Conservation (phyloP, 2,113 vertebrate genomes). For the Corydoras sp. region DNA sequence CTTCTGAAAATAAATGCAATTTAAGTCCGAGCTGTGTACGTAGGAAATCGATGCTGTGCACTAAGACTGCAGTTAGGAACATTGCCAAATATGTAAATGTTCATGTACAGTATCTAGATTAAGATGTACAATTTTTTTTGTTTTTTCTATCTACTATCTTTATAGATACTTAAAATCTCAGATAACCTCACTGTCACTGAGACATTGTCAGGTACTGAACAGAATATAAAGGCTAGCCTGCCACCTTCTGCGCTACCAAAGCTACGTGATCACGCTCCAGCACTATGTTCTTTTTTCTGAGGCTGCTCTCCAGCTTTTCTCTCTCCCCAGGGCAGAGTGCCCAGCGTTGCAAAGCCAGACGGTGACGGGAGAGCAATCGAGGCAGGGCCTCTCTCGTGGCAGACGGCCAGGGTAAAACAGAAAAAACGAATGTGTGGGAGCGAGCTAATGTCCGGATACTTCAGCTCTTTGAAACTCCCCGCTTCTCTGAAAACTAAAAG, state of each 20-base stretch:
- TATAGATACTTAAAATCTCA: no score
- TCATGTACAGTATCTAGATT: no score
- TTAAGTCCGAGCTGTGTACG: no score
- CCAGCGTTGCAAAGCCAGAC: slow-evolving; percentile 74
- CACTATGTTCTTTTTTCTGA: slow-evolving; percentile 58
- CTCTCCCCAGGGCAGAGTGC: slow-evolving; percentile 49
- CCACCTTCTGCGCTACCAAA: not conserved
- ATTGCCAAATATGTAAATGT: no score
- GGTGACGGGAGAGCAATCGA: slow-evolving; percentile 60
- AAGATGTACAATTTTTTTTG: no score
- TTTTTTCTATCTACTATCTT: not conserved
- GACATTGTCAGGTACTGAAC: not conserved
- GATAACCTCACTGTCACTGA: no score
- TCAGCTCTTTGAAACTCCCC: slow-evolving; percentile 61
- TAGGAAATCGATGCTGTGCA: no score
- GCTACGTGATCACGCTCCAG: slow-evolving; percentile 63
- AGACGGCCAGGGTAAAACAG: slow-evolving; percentile 68
- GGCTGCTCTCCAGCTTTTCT: slow-evolving; percentile 56
- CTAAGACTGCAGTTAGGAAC: no score
- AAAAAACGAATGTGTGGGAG: slow-evolving; percentile 51
- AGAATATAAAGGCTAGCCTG: not conserved
- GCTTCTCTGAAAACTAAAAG: slow-evolving; percentile 60
- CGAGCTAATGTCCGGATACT: slow-evolving; percentile 76
- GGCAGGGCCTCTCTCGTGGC: slow-evolving; percentile 62
- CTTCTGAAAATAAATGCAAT: no score